Base-by-base conservation (phyloP, 2,113 vertebrate species). In the Fukomys damarensis region DNA sequence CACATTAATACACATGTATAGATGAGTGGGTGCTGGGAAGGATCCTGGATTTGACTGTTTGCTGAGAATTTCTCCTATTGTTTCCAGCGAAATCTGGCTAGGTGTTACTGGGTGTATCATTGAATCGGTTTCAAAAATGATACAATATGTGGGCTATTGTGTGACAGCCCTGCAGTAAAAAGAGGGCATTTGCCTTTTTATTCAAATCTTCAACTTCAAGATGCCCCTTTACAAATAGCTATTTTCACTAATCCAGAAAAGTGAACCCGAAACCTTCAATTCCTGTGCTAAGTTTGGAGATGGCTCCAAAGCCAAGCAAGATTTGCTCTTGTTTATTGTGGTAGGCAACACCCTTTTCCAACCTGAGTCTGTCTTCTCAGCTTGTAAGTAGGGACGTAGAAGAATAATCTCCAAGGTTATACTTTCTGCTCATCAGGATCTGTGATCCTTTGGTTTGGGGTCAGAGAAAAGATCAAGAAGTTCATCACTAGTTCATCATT, bases 91-190 rank as follows among this genome's bases (percentile, higher is more conserved):
- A 56, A 65, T 95, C 80, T 63, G 22, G 41, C 26, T 8, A 7
- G 12, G 22, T 86, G 38, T 74, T 76, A n/a, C 4, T 41, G 54
- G 4, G 30, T 35, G 9, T 41, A 56, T 79, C 46, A 14, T 79
- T 49, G 89, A 72, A 30, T 81, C 77, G 38, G 84, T 20, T 86
- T 93, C n/a, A 43, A 77, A 89, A 84, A 58, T 93, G 54, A 96
- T 41, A 88, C 89, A 54, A 68, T n/a, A 61, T 28, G 22, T 49
- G 43, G 28, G 14, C 5, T 70, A 41, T 72, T 77, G 12, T 46
- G 54, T 56, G 52, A 86, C 26, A 84, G 66, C 3, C 0, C 30
- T 26, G 85, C 10, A 8, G 0, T 24, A 26, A 95, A 46, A 96
- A 87, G 35, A 70, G 19, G 19, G 70, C 9, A 41, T 76, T 89